A percentile compares a stretch with the other conserved stretches of the same genome.
phyloP scores from a whole-genome alignment of 2,797 vertebrate species.

The Nyctalus aviator region DNA sequence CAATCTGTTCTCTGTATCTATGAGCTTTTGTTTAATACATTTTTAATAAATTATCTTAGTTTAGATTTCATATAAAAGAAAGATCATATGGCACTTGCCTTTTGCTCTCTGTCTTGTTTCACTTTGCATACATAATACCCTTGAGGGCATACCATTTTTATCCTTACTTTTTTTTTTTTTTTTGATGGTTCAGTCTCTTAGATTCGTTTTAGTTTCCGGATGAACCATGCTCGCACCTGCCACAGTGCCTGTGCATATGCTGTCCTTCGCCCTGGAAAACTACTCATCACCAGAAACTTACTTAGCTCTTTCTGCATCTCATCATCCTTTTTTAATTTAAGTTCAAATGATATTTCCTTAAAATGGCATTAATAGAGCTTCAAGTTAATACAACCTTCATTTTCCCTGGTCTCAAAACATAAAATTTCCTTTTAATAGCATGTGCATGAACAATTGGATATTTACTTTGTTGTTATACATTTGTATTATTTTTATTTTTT shows the following conservation, averaged over 20 bases:
- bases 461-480: not conserved
- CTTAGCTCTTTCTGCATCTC: not conserved
- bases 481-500: not conserved
- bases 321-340: not conserved
- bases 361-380: not conserved
- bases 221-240: not conserved
- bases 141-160: not conserved
- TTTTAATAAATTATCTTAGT: not conserved
- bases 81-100: not conserved
- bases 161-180: not conserved
- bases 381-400: not conserved
- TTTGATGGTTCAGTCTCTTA: not conserved
- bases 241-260: not conserved
- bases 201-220: not conserved
- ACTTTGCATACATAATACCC: not conserved
- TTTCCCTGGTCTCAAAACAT: not conserved
- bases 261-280: not conserved
- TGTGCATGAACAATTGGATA: not conserved
- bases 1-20: not conserved
- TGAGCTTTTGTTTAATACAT: not conserved
- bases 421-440: not conserved
- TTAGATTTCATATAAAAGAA: not conserved
- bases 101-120: not conserved
- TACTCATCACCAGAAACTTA: not conserved
- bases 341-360: not conserved